Base-by-base conservation (phyloP, 2,888 invertebrate species). In the Netelia fuscicornis region DNA sequence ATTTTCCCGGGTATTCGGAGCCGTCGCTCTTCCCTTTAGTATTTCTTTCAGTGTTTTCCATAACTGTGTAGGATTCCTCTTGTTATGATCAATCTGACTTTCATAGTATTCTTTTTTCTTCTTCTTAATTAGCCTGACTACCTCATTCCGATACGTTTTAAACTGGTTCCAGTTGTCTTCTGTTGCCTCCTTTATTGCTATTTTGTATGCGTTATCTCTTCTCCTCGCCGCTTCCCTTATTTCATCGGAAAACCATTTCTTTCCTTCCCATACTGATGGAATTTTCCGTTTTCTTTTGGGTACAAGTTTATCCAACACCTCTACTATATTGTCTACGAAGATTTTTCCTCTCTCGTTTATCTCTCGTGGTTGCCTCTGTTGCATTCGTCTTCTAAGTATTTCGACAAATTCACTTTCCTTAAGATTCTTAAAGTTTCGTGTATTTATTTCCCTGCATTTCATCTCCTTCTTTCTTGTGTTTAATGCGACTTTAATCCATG, bases 181-280 rank as follows among this genome's bases (percentile, higher is more conserved):
- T 3, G 20, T 20, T 2, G 48, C 60, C 1, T 8, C 48, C 1
- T 17, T 8, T 8, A 74, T 44, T 42, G 81, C 81, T 42, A 10
- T 25, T 58, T 52, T 62, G 44, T 65, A 79, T 1, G 76, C 54
- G 0, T 23, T 23, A 44, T 79, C 83, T 17, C 83, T 83, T 72
- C 9, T 79, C 1, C 13, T 20, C 30, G 78, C 65, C 30, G 78
- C 58, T 11, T 10, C 54, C 54, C 3, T 71, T 71, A 78, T 71
- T 3, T 83, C 72, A 5, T 70, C 77, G 1, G 65, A 65, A n/a
- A 58, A 75, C 75, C 81, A 75, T 75, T 56, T 81, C 65, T 80
- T 65, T 2, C 81, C 75, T 6, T 81, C 75, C 81, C 81, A 81
- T 65, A 56, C 56, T 0, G 44, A 54, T 11, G 60, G 67, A n/a